Evolutionary conservation across 2,797 vertebrate species (phyloP).

Genomic region (Eulemur albifrons): DNA sequence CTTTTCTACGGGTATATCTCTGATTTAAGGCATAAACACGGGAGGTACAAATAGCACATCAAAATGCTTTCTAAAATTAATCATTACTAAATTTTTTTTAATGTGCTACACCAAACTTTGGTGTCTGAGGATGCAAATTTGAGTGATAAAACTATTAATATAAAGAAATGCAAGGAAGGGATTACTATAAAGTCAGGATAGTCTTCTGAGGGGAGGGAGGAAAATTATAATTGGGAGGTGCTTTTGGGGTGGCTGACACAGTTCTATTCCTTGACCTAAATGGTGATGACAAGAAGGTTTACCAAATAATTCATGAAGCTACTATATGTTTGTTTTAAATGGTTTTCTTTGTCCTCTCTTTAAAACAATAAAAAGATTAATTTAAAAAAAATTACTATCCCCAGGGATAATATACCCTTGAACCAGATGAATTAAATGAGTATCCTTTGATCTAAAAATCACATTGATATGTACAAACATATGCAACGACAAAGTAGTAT

Average conservation of each 20-base stretch:
- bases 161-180: not conserved
- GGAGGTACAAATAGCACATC: not conserved
- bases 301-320: not conserved
- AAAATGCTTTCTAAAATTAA: conserved; percentile 35
- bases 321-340: not conserved
- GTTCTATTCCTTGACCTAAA: not conserved
- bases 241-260: not conserved
- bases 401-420: not conserved
- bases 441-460: not conserved
- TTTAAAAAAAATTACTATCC: not conserved
- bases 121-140: not conserved
- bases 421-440: not conserved
- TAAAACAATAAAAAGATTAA: not conserved
- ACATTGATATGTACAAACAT: not conserved
- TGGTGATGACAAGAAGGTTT: not conserved
- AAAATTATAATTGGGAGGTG: not conserved
- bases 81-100: not conserved
- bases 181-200: not conserved
- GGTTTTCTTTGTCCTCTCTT: not conserved
- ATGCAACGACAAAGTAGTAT: not conserved
- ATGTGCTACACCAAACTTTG: not conserved
- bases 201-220: not conserved
- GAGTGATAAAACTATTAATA: not conserved
- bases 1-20: not conserved
- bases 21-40: not conserved